phyloP scores from a whole-genome alignment of 2,888 invertebrate genomes.

The Hesperia comma region DNA sequence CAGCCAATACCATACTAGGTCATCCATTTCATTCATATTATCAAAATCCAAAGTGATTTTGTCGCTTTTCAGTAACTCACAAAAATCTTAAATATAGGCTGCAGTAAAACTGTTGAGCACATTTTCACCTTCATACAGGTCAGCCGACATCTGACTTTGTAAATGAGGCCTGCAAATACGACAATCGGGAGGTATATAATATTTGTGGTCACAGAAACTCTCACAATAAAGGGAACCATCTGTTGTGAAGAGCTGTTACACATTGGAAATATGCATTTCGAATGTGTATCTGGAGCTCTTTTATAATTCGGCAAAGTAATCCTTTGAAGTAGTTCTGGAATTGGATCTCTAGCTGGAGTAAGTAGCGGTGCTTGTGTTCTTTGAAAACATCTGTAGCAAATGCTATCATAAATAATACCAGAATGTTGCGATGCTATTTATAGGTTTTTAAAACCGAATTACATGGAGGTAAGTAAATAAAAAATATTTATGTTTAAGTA shows the following conservation, averaged over 20 bases:
- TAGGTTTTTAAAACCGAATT: too few species aligned
- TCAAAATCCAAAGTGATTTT: constrained; percentile 35
- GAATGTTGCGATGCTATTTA: too few species aligned
- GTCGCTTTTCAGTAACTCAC: constrained; percentile 37
- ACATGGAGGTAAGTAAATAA: too few species aligned
- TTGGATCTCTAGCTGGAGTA: too few species aligned
- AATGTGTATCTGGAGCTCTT: too few species aligned
- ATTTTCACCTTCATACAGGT: constrained; percentile 18
- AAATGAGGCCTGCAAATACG: constrained; percentile 37
- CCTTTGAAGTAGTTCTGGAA: too few species aligned
- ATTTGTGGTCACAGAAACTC: constrained; percentile 35
- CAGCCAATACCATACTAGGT: constrained; percentile 38
- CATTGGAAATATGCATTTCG: neutral
- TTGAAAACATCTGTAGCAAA: too few species aligned
- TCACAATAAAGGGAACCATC: constrained; percentile 21
- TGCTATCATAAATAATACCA: too few species aligned
- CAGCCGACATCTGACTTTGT: constrained; percentile 30
- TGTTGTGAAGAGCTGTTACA: constrained; percentile 15
- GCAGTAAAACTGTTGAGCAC: constrained; percentile 33
- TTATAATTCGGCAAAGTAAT: too few species aligned
- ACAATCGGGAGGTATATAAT: constrained; percentile 37
- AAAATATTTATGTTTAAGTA: too few species aligned
- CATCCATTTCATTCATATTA: constrained; percentile 35
- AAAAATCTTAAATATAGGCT: constrained; percentile 39
- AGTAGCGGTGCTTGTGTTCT: too few species aligned